phyloP scores from a whole-genome alignment of 92 coral and sea anemone species.

The Epizoanthus ramosus region DNA sequence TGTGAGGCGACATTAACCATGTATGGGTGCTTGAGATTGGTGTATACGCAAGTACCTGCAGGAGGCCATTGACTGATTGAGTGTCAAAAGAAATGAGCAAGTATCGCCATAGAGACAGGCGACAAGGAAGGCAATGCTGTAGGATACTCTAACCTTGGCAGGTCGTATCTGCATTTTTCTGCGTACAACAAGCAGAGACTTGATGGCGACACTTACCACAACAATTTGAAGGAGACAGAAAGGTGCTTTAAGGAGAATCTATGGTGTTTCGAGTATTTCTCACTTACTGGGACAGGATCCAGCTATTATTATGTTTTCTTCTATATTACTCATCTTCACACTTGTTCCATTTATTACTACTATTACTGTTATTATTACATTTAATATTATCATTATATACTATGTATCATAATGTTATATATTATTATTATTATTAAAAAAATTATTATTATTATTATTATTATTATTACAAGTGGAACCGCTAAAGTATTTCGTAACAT shows the following conservation, averaged over 20 bases:
- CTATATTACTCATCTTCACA: too few relatives aligned
- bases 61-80: constrained; percentile 4
- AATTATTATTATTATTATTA: too few relatives aligned
- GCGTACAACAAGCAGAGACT: background rate
- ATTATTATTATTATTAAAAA: too few relatives aligned
- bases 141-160: background rate
- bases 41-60: background rate
- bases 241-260: constrained; percentile 13
- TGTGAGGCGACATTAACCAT: too few relatives aligned
- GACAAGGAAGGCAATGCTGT: constrained; percentile 19
- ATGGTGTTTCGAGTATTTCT: constrained; percentile 10
- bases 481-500: too few relatives aligned
- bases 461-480: too few relatives aligned
- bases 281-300: constrained; percentile 3
- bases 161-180: background rate
- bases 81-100: background rate
- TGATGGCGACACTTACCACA: background rate
- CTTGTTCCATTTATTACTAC: too few relatives aligned
- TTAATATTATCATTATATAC: too few relatives aligned
- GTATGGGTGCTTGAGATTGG: background rate
- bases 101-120: constrained; percentile 21
- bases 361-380: too few relatives aligned
- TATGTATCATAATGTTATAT: too few relatives aligned
- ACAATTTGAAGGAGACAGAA: background rate
- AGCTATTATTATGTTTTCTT: too few relatives aligned